These are phyloP conservation scores for Syrrhaptes paradoxus DNA, from an alignment of 2,113 vertebrate genomes.

Conservation along the genomic window DNA sequence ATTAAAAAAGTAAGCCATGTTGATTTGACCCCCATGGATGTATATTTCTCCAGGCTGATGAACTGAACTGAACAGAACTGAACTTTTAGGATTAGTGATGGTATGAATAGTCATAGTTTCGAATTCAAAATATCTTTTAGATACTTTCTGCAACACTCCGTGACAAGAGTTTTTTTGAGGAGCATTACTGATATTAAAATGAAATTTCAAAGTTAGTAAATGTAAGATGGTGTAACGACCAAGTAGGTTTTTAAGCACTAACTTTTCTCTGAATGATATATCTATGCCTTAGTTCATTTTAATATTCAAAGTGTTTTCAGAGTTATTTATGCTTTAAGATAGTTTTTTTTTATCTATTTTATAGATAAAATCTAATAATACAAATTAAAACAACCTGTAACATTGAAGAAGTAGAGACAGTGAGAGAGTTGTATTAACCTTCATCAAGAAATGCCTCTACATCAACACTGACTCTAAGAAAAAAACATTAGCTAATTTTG, in stretches of 20 bases:
- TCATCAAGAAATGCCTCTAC: background rate
- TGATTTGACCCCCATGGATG: background rate
- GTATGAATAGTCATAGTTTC: background rate
- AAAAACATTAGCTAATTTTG: background rate
- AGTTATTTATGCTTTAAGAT: background rate
- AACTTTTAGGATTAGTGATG: background rate
- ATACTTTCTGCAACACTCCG: background rate
- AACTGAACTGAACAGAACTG: background rate
- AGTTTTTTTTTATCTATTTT: too few species aligned
- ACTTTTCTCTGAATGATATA: background rate
- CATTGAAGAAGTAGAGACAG: background rate
- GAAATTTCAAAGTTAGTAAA: background rate
- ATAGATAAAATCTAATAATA: background rate
- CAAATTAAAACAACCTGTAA: background rate
- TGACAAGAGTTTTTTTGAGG: background rate
- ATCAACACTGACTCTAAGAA: background rate
- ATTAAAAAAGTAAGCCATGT: background rate
- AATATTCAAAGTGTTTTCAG: background rate
- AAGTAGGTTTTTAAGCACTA: background rate
- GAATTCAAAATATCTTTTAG: background rate
- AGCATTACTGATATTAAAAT: background rate
- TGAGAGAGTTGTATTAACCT: background rate
- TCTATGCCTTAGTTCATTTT: background rate
- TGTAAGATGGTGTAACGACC: background rate
- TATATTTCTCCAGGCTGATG: background rate